A percentile compares a stretch with the other conserved stretches of the same genome.
phyloP scores from a whole-genome alignment of 2,797 vertebrate genomes.

The Alca torda region DNA sequence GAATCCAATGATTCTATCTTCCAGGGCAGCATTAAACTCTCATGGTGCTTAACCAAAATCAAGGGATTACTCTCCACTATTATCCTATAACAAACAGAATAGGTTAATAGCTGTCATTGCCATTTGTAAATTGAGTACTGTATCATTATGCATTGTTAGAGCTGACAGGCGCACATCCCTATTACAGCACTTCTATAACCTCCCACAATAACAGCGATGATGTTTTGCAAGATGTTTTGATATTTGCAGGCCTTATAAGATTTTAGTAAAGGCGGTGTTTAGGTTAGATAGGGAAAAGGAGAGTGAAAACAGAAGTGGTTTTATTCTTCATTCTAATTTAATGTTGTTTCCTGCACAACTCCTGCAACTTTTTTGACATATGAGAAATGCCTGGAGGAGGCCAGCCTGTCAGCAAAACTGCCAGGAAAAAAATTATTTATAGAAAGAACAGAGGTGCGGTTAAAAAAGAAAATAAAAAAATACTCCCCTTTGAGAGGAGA shows the following conservation, averaged over 20 bases:
- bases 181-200: neutral
- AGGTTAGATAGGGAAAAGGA: neutral
- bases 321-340: constrained; percentile 21
- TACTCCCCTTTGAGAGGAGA: neutral
- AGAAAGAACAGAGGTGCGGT: neutral
- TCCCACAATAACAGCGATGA: constrained; percentile 4
- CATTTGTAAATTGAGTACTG: neutral
- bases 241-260: constrained; percentile 34
- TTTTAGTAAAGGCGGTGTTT: constrained; percentile 39
- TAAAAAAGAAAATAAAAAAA: constrained; percentile 14
- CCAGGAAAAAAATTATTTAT: neutral
- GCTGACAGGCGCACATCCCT: constrained; percentile 22
- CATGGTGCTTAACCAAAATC: neutral
- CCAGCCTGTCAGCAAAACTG: constrained; percentile 10
- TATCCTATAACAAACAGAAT: constrained; percentile 49
- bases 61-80: neutral
- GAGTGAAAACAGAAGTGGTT: neutral
- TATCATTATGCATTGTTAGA: constrained; percentile 17
- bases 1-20: neutral
- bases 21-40: neutral
- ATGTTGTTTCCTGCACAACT: neutral
- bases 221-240: constrained; percentile 35
- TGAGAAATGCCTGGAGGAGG: neutral
- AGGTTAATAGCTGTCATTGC: constrained; percentile 46
- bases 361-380: constrained; percentile 2